phyloP scores from a whole-genome alignment of 2,797 vertebrate genomes.

The Peromyscus attwateri region DNA sequence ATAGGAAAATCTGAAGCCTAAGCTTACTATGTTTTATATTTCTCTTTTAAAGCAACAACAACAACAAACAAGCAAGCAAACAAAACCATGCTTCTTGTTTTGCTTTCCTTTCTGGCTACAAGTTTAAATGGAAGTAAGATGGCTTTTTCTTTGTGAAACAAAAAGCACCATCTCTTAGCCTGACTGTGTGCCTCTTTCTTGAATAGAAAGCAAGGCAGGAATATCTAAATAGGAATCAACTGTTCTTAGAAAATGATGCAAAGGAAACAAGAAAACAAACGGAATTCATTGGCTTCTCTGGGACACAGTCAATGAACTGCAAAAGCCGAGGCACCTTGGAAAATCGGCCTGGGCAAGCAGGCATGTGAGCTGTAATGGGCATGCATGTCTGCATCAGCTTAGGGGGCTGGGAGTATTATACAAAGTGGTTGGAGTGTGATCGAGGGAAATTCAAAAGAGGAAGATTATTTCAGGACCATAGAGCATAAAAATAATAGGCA shows the following conservation, averaged over 20 bases:
- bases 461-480: constrained; percentile 52
- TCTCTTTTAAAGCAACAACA: background rate
- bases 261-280: constrained; percentile 41
- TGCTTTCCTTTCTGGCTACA: constrained; percentile 29
- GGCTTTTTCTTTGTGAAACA: constrained; percentile 3
- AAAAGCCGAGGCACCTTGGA: constrained; percentile 9
- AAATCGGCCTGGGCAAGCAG: constrained; percentile 33
- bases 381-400: background rate
- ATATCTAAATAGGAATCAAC: constrained; percentile 5
- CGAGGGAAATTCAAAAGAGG: constrained; percentile 8
- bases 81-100: background rate
- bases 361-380: constrained; percentile 50
- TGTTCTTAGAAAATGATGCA: constrained; percentile 41
- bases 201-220: background rate
- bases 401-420: constrained; percentile 14
- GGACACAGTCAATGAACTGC: constrained; percentile 48
- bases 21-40: background rate
- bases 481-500: constrained; percentile 50
- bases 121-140: constrained; percentile 24
- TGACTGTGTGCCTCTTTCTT: constrained; percentile 33
- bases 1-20: background rate
- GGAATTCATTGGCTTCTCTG: constrained; percentile 10
- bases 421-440: constrained; percentile 21
- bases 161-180: constrained; percentile 25
- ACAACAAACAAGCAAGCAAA: background rate